Conservation (phyloP, 2,797 vertebrate species). For the Brachyrhaphis roseni region DNA sequence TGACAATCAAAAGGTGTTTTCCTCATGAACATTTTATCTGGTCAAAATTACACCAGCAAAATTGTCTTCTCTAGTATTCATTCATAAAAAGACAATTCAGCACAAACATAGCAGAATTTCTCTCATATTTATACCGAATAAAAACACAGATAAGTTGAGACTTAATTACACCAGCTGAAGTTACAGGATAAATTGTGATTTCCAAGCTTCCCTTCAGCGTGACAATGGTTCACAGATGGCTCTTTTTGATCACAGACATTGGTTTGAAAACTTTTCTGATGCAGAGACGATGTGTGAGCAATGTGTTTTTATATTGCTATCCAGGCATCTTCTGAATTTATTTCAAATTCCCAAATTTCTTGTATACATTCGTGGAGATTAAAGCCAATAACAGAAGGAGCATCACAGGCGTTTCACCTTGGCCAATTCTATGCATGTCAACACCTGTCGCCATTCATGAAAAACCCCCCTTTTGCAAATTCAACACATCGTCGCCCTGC, state of each 20-base stretch:
- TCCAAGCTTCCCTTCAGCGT: not conserved
- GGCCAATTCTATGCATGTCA: not conserved
- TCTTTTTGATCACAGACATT: not conserved
- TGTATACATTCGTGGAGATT: not conserved
- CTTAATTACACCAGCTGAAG: not conserved
- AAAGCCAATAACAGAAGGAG: not conserved
- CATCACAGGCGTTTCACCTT: not conserved
- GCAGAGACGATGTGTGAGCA: not conserved
- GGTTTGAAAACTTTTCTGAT: not conserved
- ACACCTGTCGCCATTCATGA: not conserved
- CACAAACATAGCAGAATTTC: not conserved
- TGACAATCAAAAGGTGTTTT: too few relatives aligned
- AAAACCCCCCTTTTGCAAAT: not conserved
- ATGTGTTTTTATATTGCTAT: not conserved
- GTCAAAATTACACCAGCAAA: not conserved
- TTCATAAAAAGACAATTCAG: not conserved
- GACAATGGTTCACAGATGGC: not conserved
- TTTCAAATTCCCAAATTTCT: not conserved
- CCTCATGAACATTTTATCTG: too few relatives aligned
- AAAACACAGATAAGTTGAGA: not conserved
- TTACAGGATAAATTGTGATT: not conserved
- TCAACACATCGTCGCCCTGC: not conserved
- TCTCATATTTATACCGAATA: not conserved
- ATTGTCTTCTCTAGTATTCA: not conserved
- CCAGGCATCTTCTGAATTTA: not conserved